Percentiles rank a stretch among this genome's conserved stretches.
Conservation (phyloP, 2,113 vertebrate genomes). For the Solea senegalensis region DNA sequence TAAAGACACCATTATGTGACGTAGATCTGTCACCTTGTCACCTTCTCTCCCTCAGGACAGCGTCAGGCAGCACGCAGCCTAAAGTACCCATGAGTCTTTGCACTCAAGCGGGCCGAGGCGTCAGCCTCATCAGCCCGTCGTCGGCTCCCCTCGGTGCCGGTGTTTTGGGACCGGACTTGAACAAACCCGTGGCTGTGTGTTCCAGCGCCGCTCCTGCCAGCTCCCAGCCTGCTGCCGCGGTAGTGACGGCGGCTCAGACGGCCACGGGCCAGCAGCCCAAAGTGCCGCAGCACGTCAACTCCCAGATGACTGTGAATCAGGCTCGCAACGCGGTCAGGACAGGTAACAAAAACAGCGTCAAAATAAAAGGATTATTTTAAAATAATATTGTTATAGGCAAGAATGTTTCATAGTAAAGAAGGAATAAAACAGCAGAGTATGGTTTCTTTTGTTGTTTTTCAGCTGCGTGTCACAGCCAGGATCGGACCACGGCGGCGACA, state of each 20-base stretch:
- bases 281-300: slow-evolving; percentile 88
- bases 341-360: slow-evolving; percentile 76
- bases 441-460: not conserved
- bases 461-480: slow-evolving; percentile 91
- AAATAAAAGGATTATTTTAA: too few relatives aligned
- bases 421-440: too few relatives aligned
- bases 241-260: slow-evolving; percentile 87
- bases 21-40: not conserved
- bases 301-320: slow-evolving; percentile 98
- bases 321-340: slow-evolving; percentile 93
- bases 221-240: slow-evolving; percentile 80
- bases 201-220: slow-evolving; percentile 59
- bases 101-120: slow-evolving; percentile 85
- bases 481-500: slow-evolving; percentile 90
- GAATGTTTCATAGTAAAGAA: too few relatives aligned
- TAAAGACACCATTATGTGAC: too few relatives aligned
- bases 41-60: slow-evolving; percentile 77
- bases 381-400: too few relatives aligned
- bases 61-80: slow-evolving; percentile 86
- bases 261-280: slow-evolving; percentile 91
- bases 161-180: slow-evolving; percentile 83
- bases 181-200: slow-evolving; percentile 76
- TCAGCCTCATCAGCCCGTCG: slow-evolving; percentile 88
- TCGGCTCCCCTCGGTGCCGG: slow-evolving; percentile 83
- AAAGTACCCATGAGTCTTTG: slow-evolving; percentile 87